Evolutionary conservation across 2,888 invertebrate genomes (phyloP).

Genomic region (Pseudococcus jackbeardsleyi): DNA sequence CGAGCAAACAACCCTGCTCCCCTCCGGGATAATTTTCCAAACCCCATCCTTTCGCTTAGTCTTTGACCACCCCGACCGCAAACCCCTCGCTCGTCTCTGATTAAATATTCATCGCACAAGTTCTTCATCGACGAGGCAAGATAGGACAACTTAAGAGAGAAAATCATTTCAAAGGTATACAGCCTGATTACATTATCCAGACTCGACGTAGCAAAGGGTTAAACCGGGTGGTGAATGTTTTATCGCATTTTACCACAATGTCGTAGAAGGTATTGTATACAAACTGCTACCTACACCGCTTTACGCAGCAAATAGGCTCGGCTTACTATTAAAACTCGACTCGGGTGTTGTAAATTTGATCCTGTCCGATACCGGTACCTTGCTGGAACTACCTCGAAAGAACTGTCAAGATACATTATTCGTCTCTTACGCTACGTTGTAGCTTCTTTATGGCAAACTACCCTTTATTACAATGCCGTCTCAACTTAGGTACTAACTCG

Average conservation of each 20-base stretch:
- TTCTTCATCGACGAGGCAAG: neutral
- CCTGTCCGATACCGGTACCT: neutral
- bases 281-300: neutral
- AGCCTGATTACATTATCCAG: neutral
- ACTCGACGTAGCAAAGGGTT: neutral
- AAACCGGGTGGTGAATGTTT: slow-evolving; percentile 8
- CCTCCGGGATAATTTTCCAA: neutral
- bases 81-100: neutral
- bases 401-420: slow-evolving; percentile 23
- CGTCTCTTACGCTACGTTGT: slow-evolving; percentile 1
- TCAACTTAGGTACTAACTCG: slow-evolving; percentile 14
- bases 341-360: slow-evolving; percentile 15
- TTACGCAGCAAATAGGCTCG: neutral
- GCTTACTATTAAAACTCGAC: neutral
- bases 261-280: neutral
- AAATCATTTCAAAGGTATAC: slow-evolving; percentile 4
- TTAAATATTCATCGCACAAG: slow-evolving; percentile 5
- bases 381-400: neutral
- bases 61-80: neutral
- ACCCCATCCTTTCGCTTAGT: neutral
- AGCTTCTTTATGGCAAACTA: neutral
- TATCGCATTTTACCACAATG: slow-evolving; percentile 11
- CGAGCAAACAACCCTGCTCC: neutral
- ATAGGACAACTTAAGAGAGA: neutral
- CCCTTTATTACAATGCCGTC: slow-evolving; percentile 9